Base-by-base conservation (phyloP, 2,888 invertebrate species). In the Hyalella azteca region DNA sequence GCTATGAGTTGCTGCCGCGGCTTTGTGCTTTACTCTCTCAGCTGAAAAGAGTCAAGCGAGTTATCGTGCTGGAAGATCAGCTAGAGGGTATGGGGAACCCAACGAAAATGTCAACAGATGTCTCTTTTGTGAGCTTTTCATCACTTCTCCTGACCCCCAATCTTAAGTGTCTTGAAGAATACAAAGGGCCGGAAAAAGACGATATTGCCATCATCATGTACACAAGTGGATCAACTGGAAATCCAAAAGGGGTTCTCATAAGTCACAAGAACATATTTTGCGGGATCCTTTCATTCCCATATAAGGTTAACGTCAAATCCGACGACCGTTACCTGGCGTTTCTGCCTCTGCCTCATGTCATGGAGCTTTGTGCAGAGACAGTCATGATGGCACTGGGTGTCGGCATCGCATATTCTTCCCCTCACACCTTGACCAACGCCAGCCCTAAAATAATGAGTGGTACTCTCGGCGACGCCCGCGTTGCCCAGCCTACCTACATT, bases 151-250 rank as follows among this genome's bases (percentile, higher is more conserved):
- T 13, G 54, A 36, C 32, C 32, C 50, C 26, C 19, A 49, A 49
- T 9, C 13, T 60, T 48, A 48, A 13, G 32, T 66, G 7, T 81
- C 82, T 11, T 49, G 36, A 60, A 3, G 22, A 76, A 1, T 45
- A 79, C 26, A 39, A 36, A n/a, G 59, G 50, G 2, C 83, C 83
- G 3, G 59, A 48, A n/a, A 29, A 60, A 15, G 89, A 91, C 15
- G 98, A 98, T 88, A 92, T 93, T 4, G 98, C 98, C 76, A 95
- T 99, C 86, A 93, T 99, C 60, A 99, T 99, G 98, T 99, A 98
- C 77, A 85, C 85, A 11, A 84, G 84, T 76, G 85, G 85, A 9
- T 84, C 85, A 45, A 84, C 84, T 22, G 81, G 84, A 22, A 81
- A 77, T 19, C 85, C 85, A 15, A 85, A 85, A 80, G 85, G 85